Conservation (phyloP, 2,113 vertebrate genomes). For the Nanorana parkeri region DNA sequence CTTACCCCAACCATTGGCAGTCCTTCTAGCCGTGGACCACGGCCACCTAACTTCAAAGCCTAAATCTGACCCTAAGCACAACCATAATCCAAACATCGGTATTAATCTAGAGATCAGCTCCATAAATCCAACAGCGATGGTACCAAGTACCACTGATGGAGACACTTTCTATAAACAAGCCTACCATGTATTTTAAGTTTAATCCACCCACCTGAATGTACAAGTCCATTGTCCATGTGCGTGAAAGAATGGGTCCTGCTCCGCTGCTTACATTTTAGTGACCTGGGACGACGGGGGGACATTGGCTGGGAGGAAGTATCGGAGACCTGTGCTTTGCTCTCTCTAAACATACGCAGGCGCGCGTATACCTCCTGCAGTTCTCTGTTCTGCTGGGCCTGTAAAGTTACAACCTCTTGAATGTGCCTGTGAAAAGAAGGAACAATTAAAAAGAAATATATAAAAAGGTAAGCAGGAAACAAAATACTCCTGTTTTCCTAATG, state of each 20-base stretch:
- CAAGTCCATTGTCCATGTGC: constrained; percentile 76
- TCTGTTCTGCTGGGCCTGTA: constrained; percentile 86
- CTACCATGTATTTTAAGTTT: neutral
- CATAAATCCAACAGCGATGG: too few relatives aligned
- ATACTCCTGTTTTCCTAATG: too few relatives aligned
- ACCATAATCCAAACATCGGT: too few relatives aligned
- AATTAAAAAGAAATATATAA: too few relatives aligned
- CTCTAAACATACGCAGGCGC: constrained; percentile 81
- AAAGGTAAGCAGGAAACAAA: too few relatives aligned
- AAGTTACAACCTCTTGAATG: constrained; percentile 87
- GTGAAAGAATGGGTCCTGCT: constrained; percentile 78
- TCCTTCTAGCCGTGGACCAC: too few relatives aligned
- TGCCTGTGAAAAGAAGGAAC: constrained; percentile 71
- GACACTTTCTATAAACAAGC: too few relatives aligned
- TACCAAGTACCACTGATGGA: too few relatives aligned
- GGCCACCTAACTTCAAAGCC: too few relatives aligned
- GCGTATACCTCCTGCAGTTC: constrained; percentile 86
- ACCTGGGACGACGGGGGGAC: constrained; percentile 82
- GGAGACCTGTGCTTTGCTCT: constrained; percentile 72
- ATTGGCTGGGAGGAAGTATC: constrained; percentile 69
- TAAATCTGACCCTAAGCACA: too few relatives aligned
- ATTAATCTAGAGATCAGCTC: too few relatives aligned
- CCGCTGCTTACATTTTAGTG: constrained; percentile 79
- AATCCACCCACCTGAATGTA: constrained; percentile 41
- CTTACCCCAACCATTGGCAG: too few relatives aligned